Base-by-base conservation (phyloP, 2,113 vertebrate species). In the Accipiter cooperii region DNA sequence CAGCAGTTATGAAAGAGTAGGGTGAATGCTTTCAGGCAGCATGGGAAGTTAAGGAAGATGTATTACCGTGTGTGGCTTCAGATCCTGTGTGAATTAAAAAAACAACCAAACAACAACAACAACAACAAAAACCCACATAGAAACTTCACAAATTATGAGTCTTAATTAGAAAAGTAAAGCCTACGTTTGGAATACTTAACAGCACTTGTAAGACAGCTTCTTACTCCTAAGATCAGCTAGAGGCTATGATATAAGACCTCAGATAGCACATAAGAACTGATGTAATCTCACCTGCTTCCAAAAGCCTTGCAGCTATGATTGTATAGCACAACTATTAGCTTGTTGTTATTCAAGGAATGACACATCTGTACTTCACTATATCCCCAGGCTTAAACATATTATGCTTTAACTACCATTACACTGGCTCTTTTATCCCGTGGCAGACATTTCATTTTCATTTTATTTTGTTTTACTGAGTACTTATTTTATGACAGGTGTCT, bases 281-380 rank as follows among this genome's bases (percentile, higher is more conserved):
- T 78, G 33, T 51, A 60, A 70, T 90, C 57, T 74, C 55, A 54
- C 60, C 25, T 66, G 29, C 22, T 88, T 58, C 77, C 84, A 71
- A 88, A 93, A 84, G 29, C 42, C 58, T 90, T 87, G 44, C 17
- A 71, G 81, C n/a, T 87, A 47, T 68, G 74, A 29, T 65, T 84
- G 68, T 44, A 42, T 52, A 85, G 42, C 42, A 87, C 61, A 78
- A 83, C 34, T 77, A 69, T 47, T 51, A 25, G 51, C 90, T 89
- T 87, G n/a, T 19, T 93, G 95, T 93, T 66, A 81, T 82, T 90
- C 79, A 73, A 83, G 61, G 31, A 79, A 25, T 76, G 34, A 60
- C n/a, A 89, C 5, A 31, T 73, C 66, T 66, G 28, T n/a, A 47
- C 31, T 83, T 93, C 57, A 55, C 24, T 68, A 7, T 95, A 90